Evolutionary conservation across 1,140 invertebrate species (phyloP).

Genomic region (Bombus cullumanus): DNA sequence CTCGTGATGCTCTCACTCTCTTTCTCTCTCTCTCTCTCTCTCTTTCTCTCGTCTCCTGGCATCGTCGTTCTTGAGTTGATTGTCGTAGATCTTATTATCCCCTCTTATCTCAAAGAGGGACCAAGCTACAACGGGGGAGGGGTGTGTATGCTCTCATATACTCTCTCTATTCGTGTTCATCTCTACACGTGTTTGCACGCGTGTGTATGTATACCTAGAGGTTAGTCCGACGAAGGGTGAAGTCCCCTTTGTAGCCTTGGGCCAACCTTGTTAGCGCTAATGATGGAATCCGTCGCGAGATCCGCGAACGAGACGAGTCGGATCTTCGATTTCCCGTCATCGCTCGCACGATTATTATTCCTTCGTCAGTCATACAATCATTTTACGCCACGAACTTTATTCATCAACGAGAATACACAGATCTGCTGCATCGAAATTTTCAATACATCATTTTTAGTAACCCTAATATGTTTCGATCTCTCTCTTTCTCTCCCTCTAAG

Average conservation of each 20-base stretch:
- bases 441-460: too few species aligned
- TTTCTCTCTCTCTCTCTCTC: background rate
- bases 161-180: slow-evolving; percentile 42
- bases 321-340: slow-evolving; percentile 10
- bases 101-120: slow-evolving; percentile 72
- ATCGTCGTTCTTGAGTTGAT: slow-evolving; percentile 76
- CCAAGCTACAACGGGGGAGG: slow-evolving; percentile 35
- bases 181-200: slow-evolving; percentile 31
- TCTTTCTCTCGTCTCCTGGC: background rate
- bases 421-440: background rate
- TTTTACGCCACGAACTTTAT: background rate
- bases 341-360: slow-evolving; percentile 11
- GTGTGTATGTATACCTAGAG: slow-evolving; percentile 40
- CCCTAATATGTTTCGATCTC: too few species aligned
- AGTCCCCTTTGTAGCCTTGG: slow-evolving; percentile 69
- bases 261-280: slow-evolving; percentile 81
- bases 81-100: slow-evolving; percentile 83
- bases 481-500: too few species aligned
- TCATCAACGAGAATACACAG: background rate
- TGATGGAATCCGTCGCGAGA: slow-evolving; percentile 75
- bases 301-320: slow-evolving; percentile 64
- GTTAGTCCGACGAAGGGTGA: slow-evolving; percentile 58
- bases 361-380: background rate
- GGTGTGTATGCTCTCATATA: slow-evolving; percentile 29
- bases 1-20: slow-evolving; percentile 31